These are phyloP conservation scores for Melanaphis sacchari DNA, from an alignment of 1,140 invertebrate species.

Conservation along the genomic window DNA sequence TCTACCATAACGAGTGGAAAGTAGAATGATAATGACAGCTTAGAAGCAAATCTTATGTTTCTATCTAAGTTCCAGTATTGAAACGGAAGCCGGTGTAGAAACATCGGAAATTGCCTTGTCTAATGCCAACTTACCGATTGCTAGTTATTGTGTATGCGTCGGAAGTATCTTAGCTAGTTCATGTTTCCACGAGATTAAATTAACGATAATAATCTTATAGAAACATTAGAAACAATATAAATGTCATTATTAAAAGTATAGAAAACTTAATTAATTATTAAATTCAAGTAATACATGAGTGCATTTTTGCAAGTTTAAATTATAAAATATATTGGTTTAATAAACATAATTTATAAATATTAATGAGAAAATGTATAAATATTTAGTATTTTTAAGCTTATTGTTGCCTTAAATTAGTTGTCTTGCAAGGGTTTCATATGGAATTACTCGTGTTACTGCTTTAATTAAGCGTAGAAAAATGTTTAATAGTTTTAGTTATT, in stretches of 20 bases:
- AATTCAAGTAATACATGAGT: neutral
- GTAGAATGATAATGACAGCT: neutral
- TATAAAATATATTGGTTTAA: too few relatives aligned
- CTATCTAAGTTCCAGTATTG: neutral
- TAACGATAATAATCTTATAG: neutral
- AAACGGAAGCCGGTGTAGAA: neutral
- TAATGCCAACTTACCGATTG: neutral
- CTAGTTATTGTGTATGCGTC: neutral
- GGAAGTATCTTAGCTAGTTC: neutral
- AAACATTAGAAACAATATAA: neutral
- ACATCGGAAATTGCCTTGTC: conserved; percentile 16
- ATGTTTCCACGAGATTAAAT: neutral
- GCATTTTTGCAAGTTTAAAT: too few relatives aligned
- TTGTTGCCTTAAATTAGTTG: too few relatives aligned
- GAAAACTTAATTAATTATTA: neutral
- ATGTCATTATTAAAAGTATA: neutral
- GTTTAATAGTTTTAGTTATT: too few relatives aligned
- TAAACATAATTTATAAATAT: too few relatives aligned
- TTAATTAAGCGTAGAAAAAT: too few relatives aligned
- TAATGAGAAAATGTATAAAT: too few relatives aligned
- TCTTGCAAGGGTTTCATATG: too few relatives aligned
- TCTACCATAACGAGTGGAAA: neutral
- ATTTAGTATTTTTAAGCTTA: too few relatives aligned
- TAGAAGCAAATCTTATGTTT: neutral
- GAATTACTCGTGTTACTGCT: too few relatives aligned